Conservation (phyloP, 2,113 vertebrate species). For the Falcunculus frontatus region DNA sequence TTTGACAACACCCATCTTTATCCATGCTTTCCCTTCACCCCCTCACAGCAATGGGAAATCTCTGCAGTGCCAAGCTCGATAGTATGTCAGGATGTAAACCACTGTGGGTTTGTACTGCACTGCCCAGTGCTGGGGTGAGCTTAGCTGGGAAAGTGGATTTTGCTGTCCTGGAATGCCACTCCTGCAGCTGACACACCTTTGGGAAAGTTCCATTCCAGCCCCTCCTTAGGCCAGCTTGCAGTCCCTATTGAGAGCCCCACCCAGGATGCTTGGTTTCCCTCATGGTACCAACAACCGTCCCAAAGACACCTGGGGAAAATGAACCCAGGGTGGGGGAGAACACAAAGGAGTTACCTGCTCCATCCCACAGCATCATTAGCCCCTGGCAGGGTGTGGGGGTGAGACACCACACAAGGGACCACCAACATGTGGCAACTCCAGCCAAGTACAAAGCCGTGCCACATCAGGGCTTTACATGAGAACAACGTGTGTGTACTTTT, state of each 20-base stretch:
- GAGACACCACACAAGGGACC: background rate
- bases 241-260: accelerated
- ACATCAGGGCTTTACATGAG: background rate
- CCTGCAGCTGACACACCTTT: background rate
- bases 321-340: background rate
- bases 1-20: background rate
- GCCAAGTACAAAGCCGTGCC: background rate
- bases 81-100: background rate
- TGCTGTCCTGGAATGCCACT: background rate
- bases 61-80: background rate
- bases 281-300: background rate
- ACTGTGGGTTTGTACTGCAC: background rate
- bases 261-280: background rate
- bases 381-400: background rate
- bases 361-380: background rate
- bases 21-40: background rate
- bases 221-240: background rate
- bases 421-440: accelerated
- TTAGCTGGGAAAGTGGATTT: background rate
- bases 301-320: background rate
- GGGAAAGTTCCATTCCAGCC: background rate
- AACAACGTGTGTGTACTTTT: background rate
- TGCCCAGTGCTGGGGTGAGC: background rate
- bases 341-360: background rate
- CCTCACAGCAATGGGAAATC: background rate